phyloP scores from a whole-genome alignment of 2,113 vertebrate genomes.

The Opisthocomus hoazin region DNA sequence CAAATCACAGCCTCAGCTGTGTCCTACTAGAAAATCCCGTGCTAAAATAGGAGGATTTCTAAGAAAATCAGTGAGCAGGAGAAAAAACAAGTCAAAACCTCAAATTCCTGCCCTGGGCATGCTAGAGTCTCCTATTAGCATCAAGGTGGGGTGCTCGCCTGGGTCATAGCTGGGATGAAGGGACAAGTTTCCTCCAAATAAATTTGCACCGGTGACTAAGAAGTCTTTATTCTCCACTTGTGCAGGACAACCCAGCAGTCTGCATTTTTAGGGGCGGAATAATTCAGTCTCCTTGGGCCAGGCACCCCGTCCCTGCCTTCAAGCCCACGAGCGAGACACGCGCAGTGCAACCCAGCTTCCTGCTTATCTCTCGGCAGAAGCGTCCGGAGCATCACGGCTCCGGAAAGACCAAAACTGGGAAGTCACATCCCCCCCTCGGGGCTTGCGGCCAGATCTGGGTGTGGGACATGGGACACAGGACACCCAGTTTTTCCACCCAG shows the following conservation, averaged over 20 bases:
- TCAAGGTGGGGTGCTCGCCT: not conserved
- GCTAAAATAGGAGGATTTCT: not conserved
- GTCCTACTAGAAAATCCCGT: not conserved
- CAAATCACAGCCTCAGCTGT: not conserved
- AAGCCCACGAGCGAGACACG: not conserved
- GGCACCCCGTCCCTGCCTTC: not conserved
- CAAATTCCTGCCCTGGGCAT: not conserved
- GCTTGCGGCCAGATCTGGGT: not conserved
- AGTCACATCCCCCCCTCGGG: not conserved
- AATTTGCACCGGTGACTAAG: not conserved
- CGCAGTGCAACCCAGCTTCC: not conserved
- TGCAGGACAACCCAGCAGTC: not conserved
- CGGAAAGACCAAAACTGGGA: rapidly evolving
- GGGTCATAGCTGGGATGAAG: not conserved
- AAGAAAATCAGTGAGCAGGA: not conserved
- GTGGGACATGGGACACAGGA: not conserved
- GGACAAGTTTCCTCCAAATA: not conserved
- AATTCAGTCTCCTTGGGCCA: not conserved
- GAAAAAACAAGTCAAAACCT: not conserved
- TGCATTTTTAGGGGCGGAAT: not conserved
- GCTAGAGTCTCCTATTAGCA: not conserved
- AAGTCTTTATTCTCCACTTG: not conserved
- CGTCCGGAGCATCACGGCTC: not conserved
- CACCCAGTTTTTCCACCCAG: rapidly evolving
- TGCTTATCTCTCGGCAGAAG: not conserved